phyloP scores from a whole-genome alignment of 35 echinoderm and acorn worm genomes.

The Amphiura filiformis region DNA sequence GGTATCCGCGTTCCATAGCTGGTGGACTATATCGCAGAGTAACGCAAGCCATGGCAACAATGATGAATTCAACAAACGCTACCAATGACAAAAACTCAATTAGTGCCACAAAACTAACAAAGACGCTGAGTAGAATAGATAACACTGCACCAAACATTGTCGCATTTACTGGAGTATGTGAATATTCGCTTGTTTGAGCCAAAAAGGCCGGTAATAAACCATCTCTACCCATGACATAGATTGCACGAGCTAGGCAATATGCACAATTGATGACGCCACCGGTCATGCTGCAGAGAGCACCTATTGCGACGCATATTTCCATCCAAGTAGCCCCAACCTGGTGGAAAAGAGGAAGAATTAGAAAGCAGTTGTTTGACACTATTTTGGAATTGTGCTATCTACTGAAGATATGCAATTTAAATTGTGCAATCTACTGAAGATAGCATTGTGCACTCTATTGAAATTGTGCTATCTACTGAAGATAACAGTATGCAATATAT shows the following conservation, averaged over 20 bases:
- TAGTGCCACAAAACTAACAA: slow-evolving; percentile 44
- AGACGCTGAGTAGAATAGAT: slow-evolving; percentile 44
- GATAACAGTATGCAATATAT: no score
- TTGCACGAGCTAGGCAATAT: slow-evolving; percentile 63
- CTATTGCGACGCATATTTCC: slow-evolving; percentile 66
- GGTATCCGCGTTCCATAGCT: neutral
- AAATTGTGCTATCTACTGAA: no score
- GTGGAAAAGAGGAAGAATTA: neutral
- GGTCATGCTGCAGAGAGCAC: slow-evolving; percentile 71
- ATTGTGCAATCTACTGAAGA: no score
- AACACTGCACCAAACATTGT: slow-evolving; percentile 48
- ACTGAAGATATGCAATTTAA: no score
- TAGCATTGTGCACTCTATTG: no score
- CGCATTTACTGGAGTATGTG: slow-evolving; percentile 46
- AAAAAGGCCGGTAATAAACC: slow-evolving; percentile 61
- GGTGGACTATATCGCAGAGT: slow-evolving; percentile 52
- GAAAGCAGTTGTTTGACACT: neutral
- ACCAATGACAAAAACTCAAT: slow-evolving; percentile 66
- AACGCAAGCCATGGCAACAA: slow-evolving; percentile 43
- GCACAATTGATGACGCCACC: slow-evolving; percentile 72
- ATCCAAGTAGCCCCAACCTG: slow-evolving; percentile 30
- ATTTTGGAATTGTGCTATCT: no score
- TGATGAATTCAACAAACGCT: slow-evolving; percentile 63
- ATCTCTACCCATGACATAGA: slow-evolving; percentile 72
- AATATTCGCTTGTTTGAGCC: slow-evolving; percentile 31